These are phyloP conservation scores for Phrynocephalus versicolor DNA, from an alignment of 2,113 vertebrate genomes.

Conservation along the genomic window DNA sequence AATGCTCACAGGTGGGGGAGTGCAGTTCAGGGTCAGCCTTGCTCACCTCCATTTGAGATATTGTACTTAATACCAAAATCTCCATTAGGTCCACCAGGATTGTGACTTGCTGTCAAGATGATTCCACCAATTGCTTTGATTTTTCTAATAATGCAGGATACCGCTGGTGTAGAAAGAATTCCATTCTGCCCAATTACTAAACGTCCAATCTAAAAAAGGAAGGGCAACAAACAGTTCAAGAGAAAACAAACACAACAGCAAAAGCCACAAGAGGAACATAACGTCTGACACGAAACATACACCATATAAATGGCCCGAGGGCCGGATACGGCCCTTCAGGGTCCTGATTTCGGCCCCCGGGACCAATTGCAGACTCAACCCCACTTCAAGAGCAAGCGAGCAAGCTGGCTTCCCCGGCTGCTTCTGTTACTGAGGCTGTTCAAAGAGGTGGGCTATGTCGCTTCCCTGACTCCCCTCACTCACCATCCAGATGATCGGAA, in stretches of 20 bases:
- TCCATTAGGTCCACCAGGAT: conserved; percentile 92
- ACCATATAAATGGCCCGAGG: too few species aligned
- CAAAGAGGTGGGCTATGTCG: too few species aligned
- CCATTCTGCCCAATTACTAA: conserved; percentile 96
- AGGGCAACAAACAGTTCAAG: too few species aligned
- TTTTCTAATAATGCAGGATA: conserved; percentile 97
- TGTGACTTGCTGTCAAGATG: conserved; percentile 97
- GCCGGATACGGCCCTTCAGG: too few species aligned
- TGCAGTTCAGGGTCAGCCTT: rapidly evolving
- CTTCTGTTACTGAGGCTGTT: too few species aligned
- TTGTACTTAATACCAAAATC: conserved; percentile 99
- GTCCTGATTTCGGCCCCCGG: too few species aligned
- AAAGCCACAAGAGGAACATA: neutral
- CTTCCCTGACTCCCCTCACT: too few species aligned
- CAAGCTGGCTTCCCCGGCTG: too few species aligned
- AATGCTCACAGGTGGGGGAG: rapidly evolving
- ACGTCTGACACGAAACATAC: too few species aligned
- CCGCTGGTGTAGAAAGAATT: conserved; percentile 95
- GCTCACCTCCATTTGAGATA: conserved; percentile 91
- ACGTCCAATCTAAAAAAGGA: conserved; percentile 84
- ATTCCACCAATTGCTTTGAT: conserved; percentile 95
- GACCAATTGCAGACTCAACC: too few species aligned
- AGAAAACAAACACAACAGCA: neutral
- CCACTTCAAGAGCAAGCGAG: too few species aligned
- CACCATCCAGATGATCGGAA: too few species aligned